Evolutionary conservation across 1,140 invertebrate species (phyloP), one percentile per base, ranked within the genome.

Genomic region (Aphelenchoides fujianensis): DNA sequence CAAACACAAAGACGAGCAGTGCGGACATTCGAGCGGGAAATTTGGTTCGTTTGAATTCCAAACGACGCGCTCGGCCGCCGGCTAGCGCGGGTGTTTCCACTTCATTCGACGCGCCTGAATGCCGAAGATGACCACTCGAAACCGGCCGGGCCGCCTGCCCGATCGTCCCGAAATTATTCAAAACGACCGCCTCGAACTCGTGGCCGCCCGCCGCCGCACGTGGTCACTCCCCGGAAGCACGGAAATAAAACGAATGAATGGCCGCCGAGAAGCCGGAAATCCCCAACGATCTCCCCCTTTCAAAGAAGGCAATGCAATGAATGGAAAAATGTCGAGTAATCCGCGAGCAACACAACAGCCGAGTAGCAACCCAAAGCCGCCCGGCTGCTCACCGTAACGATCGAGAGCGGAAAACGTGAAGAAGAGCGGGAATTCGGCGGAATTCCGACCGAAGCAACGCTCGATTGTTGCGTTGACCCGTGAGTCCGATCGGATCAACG

Each of bases 181-280:
- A 48, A 48, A 48, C 41, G 41, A 48, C 41, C n/a, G n/a, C n/a
- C 41, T 48, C 41, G 23, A 48, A 48, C 41, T 16, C 41, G 41
- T 23, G 41, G 12, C 41, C 41, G 41, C 23, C 41, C n/a, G n/a
- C n/a, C n/a, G n/a, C n/a, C n/a, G n/a, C n/a, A n/a, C n/a, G n/a
- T 48, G 41, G 41, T 48, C 41, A 48, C 23, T 48, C 41, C 12
- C 12, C 41, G 23, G 23, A 48, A 48, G 23, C 41, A 48, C 23
- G 23, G n/a, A 48, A 48, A 48, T 48, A 48, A 48, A 48, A 48
- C 41, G 41, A 48, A 48, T 48, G 41, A 48, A n/a, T n/a, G n/a
- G n/a, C n/a, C n/a, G n/a, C n/a, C n/a, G n/a, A n/a, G n/a, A n/a
- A n/a, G n/a, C n/a, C n/a, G n/a, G n/a, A n/a, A n/a, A n/a, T n/a